Percentiles rank a stretch among this genome's conserved stretches.
Evolutionary conservation across 2,797 vertebrate genomes (phyloP).

Genomic region (Gambusia yucatana): DNA sequence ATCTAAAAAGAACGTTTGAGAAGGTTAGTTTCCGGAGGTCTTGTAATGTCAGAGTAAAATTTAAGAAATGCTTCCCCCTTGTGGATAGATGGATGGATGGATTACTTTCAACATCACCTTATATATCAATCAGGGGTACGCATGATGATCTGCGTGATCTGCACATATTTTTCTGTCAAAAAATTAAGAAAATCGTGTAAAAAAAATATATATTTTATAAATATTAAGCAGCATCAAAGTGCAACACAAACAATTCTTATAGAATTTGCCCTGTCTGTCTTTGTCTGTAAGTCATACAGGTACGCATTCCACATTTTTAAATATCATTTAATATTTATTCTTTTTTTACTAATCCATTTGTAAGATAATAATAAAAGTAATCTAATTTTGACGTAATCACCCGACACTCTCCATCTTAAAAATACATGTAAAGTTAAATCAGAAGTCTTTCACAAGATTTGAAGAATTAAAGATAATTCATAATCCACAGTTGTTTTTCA

Average conservation of each 20-base stretch:
- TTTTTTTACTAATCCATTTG: neutral
- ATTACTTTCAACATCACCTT: slow-evolving; percentile 75
- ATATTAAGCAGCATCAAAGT: neutral
- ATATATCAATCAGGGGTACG: slow-evolving; percentile 76
- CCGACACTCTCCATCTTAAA: neutral
- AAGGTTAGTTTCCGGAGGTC: neutral
- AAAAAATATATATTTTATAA: neutral
- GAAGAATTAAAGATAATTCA: neutral
- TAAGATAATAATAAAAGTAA: neutral
- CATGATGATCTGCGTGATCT: slow-evolving; percentile 78
- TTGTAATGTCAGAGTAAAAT: slow-evolving; percentile 31
- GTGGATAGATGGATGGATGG: slow-evolving; percentile 53
- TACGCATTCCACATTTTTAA: neutral
- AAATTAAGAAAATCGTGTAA: neutral
- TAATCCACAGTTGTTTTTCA: neutral
- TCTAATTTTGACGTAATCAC: neutral
- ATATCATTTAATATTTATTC: neutral
- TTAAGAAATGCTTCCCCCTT: slow-evolving; percentile 69
- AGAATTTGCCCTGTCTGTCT: neutral
- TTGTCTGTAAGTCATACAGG: neutral
- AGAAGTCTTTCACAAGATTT: neutral
- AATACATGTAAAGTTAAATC: neutral
- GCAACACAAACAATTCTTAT: neutral
- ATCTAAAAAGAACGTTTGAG: slow-evolving; percentile 33
- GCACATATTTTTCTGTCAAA: slow-evolving; percentile 79